These are phyloP conservation scores for Digitonthophagus gazella DNA, from an alignment of 2,888 invertebrate genomes.

Conservation along the genomic window DNA sequence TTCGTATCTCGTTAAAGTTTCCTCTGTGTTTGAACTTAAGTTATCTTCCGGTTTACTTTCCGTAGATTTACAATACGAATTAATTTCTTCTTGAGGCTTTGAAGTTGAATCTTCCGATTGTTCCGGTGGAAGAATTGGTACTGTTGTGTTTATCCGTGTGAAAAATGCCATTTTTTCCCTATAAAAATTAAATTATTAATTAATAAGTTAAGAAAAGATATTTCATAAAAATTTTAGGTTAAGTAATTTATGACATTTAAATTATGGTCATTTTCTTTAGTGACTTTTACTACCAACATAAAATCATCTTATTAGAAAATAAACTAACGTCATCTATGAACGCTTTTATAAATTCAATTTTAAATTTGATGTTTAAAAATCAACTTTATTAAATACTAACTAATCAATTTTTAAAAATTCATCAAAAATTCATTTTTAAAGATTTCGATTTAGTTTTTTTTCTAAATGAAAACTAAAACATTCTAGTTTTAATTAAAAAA, in stretches of 20 bases:
- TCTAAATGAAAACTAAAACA: no score
- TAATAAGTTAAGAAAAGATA: neutral
- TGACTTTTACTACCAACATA: no score
- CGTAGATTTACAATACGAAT: constrained; percentile 28
- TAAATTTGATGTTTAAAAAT: no score
- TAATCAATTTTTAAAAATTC: no score
- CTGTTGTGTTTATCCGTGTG: constrained; percentile 74
- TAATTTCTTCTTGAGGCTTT: constrained; percentile 21
- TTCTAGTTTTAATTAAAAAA: no score
- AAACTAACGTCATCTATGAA: no score
- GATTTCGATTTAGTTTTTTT: no score
- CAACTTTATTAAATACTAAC: neutral
- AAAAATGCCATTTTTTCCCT: constrained; percentile 98
- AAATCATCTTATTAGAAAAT: no score
- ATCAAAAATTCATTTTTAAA: no score
- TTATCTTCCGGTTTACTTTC: constrained; percentile 43
- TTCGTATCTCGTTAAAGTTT: constrained; percentile 62
- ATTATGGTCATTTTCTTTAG: no score
- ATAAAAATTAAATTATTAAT: constrained; percentile 42
- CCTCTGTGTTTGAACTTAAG: constrained; percentile 48
- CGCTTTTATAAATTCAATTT: no score
- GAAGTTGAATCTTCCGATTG: constrained; percentile 51
- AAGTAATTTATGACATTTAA: neutral
- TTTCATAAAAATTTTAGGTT: no score
- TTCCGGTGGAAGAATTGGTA: constrained; percentile 73